Percentiles rank a stretch among this genome's conserved stretches.
phyloP scores from a whole-genome alignment of 2,888 invertebrate genomes.

The Sericinus montela region DNA sequence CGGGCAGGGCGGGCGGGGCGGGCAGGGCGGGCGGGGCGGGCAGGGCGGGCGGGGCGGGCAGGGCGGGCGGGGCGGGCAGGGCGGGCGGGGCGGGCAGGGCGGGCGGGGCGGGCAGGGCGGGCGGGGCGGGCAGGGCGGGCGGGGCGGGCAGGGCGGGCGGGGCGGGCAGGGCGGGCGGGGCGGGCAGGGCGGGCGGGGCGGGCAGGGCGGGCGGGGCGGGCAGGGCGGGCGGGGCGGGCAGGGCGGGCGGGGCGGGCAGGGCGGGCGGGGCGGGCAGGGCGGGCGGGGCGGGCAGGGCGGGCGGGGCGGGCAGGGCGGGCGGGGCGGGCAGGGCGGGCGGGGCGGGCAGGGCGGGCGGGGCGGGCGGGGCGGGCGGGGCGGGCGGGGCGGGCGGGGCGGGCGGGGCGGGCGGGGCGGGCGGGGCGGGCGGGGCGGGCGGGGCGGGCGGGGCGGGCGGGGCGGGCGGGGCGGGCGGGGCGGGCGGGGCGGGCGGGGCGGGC shows the following conservation, averaged over 20 bases:
- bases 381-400: slow-evolving; percentile 45
- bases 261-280: slow-evolving; percentile 29
- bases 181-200: slow-evolving; percentile 33
- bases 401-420: slow-evolving; percentile 23
- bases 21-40: slow-evolving; percentile 47
- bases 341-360: slow-evolving; percentile 48
- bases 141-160: slow-evolving; percentile 39
- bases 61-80: slow-evolving; percentile 44
- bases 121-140: slow-evolving; percentile 35
- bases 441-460: slow-evolving; percentile 23
- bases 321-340: slow-evolving; percentile 39
- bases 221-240: slow-evolving; percentile 27
- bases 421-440: slow-evolving; percentile 45
- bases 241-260: slow-evolving; percentile 44
- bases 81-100: slow-evolving; percentile 29
- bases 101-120: slow-evolving; percentile 44
- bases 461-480: slow-evolving; percentile 38
- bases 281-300: slow-evolving; percentile 44
- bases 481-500: slow-evolving; percentile 61
- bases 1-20: slow-evolving; percentile 33
- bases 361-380: slow-evolving; percentile 55
- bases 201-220: slow-evolving; percentile 47
- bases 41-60: slow-evolving; percentile 27
- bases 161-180: slow-evolving; percentile 42
- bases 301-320: slow-evolving; percentile 35